phyloP scores from a whole-genome alignment of 1,140 invertebrate genomes.

The Odontomachus brunneus region DNA sequence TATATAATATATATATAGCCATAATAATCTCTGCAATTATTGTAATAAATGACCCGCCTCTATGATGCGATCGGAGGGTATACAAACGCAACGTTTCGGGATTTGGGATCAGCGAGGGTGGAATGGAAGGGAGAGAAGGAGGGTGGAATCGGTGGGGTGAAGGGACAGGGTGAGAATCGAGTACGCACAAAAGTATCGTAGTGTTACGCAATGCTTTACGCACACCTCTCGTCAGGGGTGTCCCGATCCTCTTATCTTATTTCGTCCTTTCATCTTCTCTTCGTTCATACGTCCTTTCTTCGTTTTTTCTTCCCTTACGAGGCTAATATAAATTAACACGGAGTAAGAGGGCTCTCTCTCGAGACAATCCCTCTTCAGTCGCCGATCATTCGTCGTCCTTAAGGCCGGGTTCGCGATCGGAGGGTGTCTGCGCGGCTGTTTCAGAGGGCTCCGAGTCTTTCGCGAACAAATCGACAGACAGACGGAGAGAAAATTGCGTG shows the following conservation, averaged over 20 bases:
- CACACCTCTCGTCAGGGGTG: background rate
- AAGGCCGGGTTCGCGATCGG: background rate
- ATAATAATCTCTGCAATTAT: constrained; percentile 82
- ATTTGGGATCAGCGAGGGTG: constrained; percentile 20
- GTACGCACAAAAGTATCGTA: constrained; percentile 64
- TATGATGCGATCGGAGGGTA: constrained; percentile 74
- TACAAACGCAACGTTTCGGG: constrained; percentile 62
- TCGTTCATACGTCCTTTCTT: background rate
- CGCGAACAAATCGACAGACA: constrained; percentile 2
- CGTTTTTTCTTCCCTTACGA: background rate
- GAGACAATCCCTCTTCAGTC: constrained; percentile 9
- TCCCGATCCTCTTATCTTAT: constrained; percentile 1
- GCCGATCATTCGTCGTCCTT: background rate
- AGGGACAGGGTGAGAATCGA: constrained; percentile 7
- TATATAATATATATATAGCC: constrained; percentile 79
- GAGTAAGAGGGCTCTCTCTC: no score
- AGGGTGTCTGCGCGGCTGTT: background rate
- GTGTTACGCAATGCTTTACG: constrained; percentile 62
- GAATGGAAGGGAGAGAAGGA: background rate
- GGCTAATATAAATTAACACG: no score
- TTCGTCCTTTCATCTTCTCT: background rate
- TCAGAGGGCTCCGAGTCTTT: constrained; percentile 6
- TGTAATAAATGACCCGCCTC: constrained; percentile 81
- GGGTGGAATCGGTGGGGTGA: no score
- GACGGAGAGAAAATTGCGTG: constrained; percentile 1